Percentiles rank a stretch among this genome's conserved stretches.
phyloP scores from a whole-genome alignment of 2,113 vertebrate genomes.

The Mus musculus region DNA sequence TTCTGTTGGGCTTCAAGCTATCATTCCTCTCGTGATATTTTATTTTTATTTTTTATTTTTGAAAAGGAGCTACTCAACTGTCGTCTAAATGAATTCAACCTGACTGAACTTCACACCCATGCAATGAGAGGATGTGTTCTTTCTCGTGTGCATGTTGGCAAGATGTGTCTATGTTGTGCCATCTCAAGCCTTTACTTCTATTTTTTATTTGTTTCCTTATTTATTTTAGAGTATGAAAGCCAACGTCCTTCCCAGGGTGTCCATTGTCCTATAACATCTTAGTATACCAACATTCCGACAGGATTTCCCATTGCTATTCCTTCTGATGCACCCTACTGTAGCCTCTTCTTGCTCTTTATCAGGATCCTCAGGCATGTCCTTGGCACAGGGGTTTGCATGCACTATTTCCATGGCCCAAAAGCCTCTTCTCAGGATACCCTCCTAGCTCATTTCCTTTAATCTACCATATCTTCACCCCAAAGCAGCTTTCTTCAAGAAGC shows the following conservation, averaged over 20 bases:
- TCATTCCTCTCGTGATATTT: background rate
- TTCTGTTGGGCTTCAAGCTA: background rate
- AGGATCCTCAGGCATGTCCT: rapidly evolving
- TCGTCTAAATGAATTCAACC: background rate
- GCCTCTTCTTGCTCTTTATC: background rate
- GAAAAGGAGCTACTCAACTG: background rate
- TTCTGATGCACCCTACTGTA: background rate
- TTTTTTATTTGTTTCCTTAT: background rate
- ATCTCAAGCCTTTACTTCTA: background rate
- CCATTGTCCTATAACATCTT: background rate
- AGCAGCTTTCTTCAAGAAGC: background rate
- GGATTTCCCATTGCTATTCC: background rate
- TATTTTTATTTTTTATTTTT: background rate
- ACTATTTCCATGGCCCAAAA: background rate
- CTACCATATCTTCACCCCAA: background rate
- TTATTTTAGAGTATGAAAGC: background rate
- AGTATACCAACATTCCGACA: background rate
- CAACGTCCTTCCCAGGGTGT: background rate
- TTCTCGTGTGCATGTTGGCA: background rate
- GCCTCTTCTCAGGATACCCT: background rate
- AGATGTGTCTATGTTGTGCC: background rate
- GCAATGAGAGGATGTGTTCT: background rate
- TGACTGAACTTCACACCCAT: background rate
- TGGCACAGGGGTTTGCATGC: background rate
- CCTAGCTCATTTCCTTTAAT: background rate